A percentile compares a stretch with the other conserved stretches of the same genome.
These are phyloP conservation scores for Epinephelus cyanopodus DNA, from an alignment of 2,113 vertebrate species.

Conservation along the genomic window DNA sequence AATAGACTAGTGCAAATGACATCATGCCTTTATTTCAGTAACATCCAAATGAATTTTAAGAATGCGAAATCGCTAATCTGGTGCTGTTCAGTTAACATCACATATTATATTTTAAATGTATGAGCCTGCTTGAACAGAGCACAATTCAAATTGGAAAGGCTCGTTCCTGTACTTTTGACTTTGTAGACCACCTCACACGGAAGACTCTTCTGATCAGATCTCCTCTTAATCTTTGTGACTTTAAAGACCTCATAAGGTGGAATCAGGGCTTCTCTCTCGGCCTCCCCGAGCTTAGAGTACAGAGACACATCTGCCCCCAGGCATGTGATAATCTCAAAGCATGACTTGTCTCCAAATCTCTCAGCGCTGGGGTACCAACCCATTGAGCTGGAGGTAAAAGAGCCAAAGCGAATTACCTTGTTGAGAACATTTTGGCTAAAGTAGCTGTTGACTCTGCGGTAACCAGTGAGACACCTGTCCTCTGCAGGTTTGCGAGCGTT, in stretches of 20 bases:
- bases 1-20: background rate
- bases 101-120: background rate
- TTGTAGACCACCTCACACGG: constrained; percentile 57
- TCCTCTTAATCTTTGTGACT: constrained; percentile 37
- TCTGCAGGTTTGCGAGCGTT: background rate
- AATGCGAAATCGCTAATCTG: background rate
- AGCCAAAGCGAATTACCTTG: constrained; percentile 52
- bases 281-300: constrained; percentile 39
- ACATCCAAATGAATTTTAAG: background rate
- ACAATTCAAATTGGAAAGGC: constrained; percentile 53
- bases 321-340: constrained; percentile 57
- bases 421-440: constrained; percentile 49
- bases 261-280: constrained; percentile 47
- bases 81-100: background rate
- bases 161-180: constrained; percentile 17
- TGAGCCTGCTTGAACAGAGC: background rate
- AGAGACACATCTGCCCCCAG: constrained; percentile 48
- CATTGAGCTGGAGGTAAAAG: constrained; percentile 55
- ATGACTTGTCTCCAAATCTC: constrained; percentile 49
- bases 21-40: background rate
- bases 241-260: constrained; percentile 67
- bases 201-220: constrained; percentile 5
- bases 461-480: constrained; percentile 34
- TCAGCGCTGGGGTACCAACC: background rate
- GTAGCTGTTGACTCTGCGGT: constrained; percentile 21